phyloP scores from a whole-genome alignment of 2,888 invertebrate genomes.

The Synergus itoensis region DNA sequence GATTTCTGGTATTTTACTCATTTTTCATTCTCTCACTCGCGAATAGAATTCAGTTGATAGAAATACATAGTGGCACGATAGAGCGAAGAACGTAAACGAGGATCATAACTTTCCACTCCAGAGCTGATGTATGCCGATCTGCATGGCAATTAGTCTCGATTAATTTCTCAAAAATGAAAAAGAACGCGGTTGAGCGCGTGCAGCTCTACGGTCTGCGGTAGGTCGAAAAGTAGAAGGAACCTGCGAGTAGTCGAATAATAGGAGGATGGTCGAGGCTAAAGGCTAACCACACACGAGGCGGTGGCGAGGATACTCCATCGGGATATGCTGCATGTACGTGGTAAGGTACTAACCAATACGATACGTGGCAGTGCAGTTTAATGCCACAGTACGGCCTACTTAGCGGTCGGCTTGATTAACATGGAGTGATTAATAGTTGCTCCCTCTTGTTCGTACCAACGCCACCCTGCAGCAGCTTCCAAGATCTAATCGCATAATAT shows the following conservation, averaged over 20 bases:
- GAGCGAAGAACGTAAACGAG: slow-evolving; percentile 40
- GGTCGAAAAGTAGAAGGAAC: slow-evolving; percentile 59
- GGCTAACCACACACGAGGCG: slow-evolving; percentile 60
- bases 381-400: slow-evolving; percentile 73
- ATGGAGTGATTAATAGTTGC: slow-evolving; percentile 74
- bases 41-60: not conserved
- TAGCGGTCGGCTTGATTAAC: slow-evolving; percentile 74
- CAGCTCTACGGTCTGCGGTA: slow-evolving; percentile 67
- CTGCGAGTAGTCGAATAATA: slow-evolving; percentile 63
- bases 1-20: not conserved
- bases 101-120: slow-evolving; percentile 1
- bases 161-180: slow-evolving; percentile 43
- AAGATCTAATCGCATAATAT: slow-evolving; percentile 76
- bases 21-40: not conserved
- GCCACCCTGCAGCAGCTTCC: slow-evolving; percentile 60
- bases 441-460: slow-evolving; percentile 63
- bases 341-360: slow-evolving; percentile 48
- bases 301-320: slow-evolving; percentile 37
- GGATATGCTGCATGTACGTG: slow-evolving; percentile 38
- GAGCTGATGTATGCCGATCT: slow-evolving; percentile 37
- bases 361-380: slow-evolving; percentile 66
- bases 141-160: slow-evolving; percentile 43
- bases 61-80: not conserved
- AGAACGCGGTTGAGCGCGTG: slow-evolving; percentile 49
- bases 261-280: slow-evolving; percentile 58